Conservation (phyloP, 2,888 invertebrate species). For the Lamellibrachia columna region DNA sequence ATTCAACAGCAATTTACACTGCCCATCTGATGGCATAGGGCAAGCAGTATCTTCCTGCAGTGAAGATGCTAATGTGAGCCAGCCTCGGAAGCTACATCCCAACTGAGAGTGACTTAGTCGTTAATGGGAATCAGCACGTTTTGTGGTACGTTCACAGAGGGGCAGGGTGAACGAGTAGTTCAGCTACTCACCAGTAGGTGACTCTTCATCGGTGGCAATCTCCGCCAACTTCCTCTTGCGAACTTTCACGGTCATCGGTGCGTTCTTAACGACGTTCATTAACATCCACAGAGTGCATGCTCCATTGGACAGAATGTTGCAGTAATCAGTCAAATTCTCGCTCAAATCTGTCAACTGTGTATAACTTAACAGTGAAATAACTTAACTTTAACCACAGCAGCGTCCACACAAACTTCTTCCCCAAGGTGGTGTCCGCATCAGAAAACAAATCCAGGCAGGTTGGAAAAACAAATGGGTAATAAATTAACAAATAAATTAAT, state of each 20-base stretch:
- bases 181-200: not conserved
- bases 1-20: not conserved
- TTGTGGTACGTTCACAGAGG: not conserved
- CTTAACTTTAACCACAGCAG: not conserved
- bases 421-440: not conserved
- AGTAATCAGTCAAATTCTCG: not conserved
- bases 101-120: not conserved
- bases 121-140: not conserved
- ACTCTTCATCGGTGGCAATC: slow-evolving; percentile 16
- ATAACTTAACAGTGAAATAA: not conserved
- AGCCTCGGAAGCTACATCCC: not conserved
- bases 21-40: not conserved
- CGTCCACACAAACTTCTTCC: not conserved
- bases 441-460: not conserved
- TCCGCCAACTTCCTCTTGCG: slow-evolving; percentile 16
- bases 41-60: not conserved
- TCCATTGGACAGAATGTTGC: not conserved
- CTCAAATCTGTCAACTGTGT: not conserved
- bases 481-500: slow-evolving; percentile 12
- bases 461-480: not conserved
- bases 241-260: slow-evolving; percentile 9
- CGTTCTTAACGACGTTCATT: slow-evolving; percentile 16
- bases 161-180: not conserved
- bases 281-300: not conserved
- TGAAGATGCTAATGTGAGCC: not conserved